These are phyloP conservation scores for Spinus olivaceus DNA, from an alignment of 2,797 vertebrate genomes.

Conservation along the genomic window DNA sequence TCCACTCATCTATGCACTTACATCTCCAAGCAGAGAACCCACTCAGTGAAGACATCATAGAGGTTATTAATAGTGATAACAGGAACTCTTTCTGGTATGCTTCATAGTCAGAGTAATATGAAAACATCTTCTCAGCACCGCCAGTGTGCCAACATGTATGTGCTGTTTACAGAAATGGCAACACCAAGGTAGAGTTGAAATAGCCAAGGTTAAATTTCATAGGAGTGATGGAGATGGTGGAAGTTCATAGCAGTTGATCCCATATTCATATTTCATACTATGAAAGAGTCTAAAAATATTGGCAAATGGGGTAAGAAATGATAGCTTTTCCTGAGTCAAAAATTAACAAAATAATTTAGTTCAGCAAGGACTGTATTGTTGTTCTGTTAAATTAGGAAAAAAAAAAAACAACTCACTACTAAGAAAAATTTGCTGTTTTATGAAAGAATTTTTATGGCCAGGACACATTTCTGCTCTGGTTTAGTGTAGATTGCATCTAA, in stretches of 20 bases:
- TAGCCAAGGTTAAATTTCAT: not conserved
- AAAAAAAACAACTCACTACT: not conserved
- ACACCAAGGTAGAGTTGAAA: not conserved
- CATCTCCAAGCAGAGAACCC: not conserved
- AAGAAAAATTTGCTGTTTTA: not conserved
- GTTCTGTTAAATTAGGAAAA: not conserved
- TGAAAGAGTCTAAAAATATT: not conserved
- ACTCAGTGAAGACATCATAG: not conserved
- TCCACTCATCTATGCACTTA: not conserved
- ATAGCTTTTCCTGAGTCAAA: not conserved
- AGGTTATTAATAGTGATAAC: not conserved
- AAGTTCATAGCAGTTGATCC: not conserved
- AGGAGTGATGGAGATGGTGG: not conserved
- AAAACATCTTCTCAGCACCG: not conserved
- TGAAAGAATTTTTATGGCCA: not conserved
- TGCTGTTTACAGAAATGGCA: not conserved
- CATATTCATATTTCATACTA: not conserved
- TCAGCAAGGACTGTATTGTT: not conserved
- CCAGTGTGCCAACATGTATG: not conserved
- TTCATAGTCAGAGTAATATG: not conserved
- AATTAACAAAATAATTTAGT: not conserved
- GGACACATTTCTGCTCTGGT: not conserved
- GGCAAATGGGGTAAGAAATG: not conserved
- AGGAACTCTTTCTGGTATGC: not conserved
- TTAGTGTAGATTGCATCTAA: not conserved